A percentile compares a stretch with the other conserved stretches of the same genome.
Evolutionary conservation across 30 jellyfish, hydroid and myxozoan species (phyloP).

Genomic region (Turritopsis dohrnii): DNA sequence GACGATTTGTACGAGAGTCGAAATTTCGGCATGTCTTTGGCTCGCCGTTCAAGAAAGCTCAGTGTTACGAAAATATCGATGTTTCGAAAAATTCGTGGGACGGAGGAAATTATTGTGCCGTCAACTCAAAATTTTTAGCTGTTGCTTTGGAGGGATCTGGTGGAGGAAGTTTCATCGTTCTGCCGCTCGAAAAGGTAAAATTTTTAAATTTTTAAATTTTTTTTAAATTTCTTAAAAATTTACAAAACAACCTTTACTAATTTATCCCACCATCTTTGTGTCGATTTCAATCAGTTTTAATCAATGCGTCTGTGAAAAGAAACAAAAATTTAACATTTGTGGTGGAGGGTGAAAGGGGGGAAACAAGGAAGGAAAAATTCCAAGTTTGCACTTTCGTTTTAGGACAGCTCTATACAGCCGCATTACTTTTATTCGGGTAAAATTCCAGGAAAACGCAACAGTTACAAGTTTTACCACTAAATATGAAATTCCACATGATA

Average conservation of each 20-base stretch:
- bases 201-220: too few species aligned
- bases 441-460: too few species aligned
- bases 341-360: too few species aligned
- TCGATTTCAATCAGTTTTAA: not conserved
- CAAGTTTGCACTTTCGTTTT: too few species aligned
- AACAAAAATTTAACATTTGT: too few species aligned
- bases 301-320: too few species aligned
- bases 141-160: constrained; percentile 62
- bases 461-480: too few species aligned
- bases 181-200: constrained; percentile 54
- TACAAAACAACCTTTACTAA: not conserved
- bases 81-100: constrained; percentile 68
- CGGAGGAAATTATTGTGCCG: constrained; percentile 76
- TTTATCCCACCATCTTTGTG: not conserved
- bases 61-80: constrained; percentile 55
- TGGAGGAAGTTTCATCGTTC: constrained; percentile 69
- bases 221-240: too few species aligned
- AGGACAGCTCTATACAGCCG: too few species aligned
- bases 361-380: too few species aligned
- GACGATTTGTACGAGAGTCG: constrained; percentile 64
- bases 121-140: constrained; percentile 65
- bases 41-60: constrained; percentile 55
- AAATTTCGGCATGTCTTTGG: constrained; percentile 83
- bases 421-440: too few species aligned
- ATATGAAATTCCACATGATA: too few species aligned